Evolutionary conservation across 2,113 vertebrate species (phyloP).

Genomic region (Salminus brasiliensis): DNA sequence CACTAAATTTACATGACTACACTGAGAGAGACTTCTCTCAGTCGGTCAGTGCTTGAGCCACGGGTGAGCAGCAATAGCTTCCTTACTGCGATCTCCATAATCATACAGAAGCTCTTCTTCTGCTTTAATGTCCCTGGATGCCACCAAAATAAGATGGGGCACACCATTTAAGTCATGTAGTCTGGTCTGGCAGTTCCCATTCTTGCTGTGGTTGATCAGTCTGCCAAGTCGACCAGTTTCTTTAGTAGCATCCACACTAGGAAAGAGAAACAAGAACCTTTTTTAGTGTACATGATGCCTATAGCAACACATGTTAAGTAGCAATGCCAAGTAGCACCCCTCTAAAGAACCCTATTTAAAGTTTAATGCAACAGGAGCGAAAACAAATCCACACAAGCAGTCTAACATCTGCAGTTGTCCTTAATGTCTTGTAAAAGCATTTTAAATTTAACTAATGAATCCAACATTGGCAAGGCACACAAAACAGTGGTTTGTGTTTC

Average conservation of each 20-base stretch:
- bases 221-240: conserved; percentile 88
- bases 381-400: no score
- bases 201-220: conserved; percentile 95
- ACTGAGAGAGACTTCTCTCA: not conserved
- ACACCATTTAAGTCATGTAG: conserved; percentile 86
- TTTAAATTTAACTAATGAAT: no score
- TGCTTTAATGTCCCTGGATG: conserved; percentile 84
- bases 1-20: not conserved
- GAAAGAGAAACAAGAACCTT: not conserved
- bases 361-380: no score
- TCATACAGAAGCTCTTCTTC: conserved; percentile 95
- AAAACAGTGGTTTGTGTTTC: no score
- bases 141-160: conserved; percentile 93
- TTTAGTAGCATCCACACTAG: conserved; percentile 84
- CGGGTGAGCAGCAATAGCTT: conserved; percentile 86
- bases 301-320: no score
- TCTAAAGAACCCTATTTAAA: no score
- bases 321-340: no score
- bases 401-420: no score
- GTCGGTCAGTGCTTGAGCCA: conserved; percentile 88
- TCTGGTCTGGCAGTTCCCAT: conserved; percentile 92
- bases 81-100: conserved; percentile 92
- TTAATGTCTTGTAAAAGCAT: no score
- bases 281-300: no score
- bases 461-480: no score